Conservation (phyloP, 2,797 vertebrate species). For the Acipenser oxyrinchus region DNA sequence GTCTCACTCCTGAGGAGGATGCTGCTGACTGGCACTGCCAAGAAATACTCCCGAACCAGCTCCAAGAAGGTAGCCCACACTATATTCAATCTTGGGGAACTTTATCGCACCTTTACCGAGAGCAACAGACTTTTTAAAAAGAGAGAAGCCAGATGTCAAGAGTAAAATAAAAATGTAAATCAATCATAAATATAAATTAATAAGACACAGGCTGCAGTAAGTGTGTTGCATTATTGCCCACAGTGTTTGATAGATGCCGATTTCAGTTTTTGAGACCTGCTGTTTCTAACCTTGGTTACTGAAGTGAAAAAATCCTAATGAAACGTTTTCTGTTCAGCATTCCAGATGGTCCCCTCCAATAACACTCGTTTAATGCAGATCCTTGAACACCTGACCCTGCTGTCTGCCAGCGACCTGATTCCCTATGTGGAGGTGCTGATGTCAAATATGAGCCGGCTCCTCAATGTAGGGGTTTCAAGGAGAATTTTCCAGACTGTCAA, state of each 20-base stretch:
- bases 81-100: no score
- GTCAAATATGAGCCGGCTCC: slow-evolving; percentile 73
- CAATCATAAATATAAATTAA: not conserved
- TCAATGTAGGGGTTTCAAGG: slow-evolving; percentile 74
- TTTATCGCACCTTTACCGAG: not conserved
- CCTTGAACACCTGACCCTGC: slow-evolving; percentile 82
- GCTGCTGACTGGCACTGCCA: slow-evolving; percentile 81
- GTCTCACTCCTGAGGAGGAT: slow-evolving; percentile 82
- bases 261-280: no score
- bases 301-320: not conserved
- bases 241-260: no score
- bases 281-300: no score
- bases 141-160: not conserved
- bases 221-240: no score
- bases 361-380: slow-evolving; percentile 85
- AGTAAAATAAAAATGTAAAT: not conserved
- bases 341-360: slow-evolving; percentile 75
- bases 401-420: slow-evolving; percentile 89
- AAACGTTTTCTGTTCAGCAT: slow-evolving; percentile 57
- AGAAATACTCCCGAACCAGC: slow-evolving; percentile 84
- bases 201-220: not conserved
- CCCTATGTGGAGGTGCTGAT: slow-evolving; percentile 87
- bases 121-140: not conserved
- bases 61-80: slow-evolving; percentile 72
- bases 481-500: slow-evolving; percentile 85